These are phyloP conservation scores for Sciurus niger DNA, from an alignment of 2,113 vertebrate species.

Conservation along the genomic window DNA sequence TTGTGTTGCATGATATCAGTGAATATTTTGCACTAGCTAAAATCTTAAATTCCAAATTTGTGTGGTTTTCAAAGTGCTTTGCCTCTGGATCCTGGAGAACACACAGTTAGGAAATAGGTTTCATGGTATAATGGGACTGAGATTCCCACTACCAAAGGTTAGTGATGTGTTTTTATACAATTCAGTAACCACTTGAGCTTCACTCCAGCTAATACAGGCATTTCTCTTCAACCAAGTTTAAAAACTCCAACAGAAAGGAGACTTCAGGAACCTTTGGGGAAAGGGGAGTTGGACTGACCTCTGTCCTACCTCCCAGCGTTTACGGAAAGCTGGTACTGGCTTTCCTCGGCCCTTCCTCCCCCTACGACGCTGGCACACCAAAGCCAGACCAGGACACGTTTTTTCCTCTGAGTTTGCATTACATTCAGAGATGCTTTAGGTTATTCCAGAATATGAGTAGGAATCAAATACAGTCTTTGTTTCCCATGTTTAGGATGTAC, in stretches of 20 bases:
- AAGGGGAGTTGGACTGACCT: fast-evolving
- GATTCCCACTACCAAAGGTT: not conserved
- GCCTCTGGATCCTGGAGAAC: not conserved
- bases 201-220: not conserved
- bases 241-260: not conserved
- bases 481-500: not conserved
- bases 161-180: not conserved
- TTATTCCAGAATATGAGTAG: fast-evolving
- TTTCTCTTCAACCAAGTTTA: not conserved
- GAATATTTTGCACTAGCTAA: not conserved
- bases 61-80: not conserved
- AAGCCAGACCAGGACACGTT: not conserved
- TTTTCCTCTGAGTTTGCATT: not conserved
- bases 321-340: not conserved
- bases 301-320: not conserved
- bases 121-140: not conserved
- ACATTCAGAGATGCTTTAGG: not conserved
- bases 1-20: not conserved
- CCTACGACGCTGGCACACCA: not conserved
- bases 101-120: not conserved
- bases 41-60: not conserved
- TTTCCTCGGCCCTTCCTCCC: no score
- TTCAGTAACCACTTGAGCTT: slow-evolving; percentile 1
- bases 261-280: not conserved
- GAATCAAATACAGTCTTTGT: not conserved